Percentiles rank a stretch among this genome's conserved stretches.
Evolutionary conservation across 37 sponge, comb jelly and placozoan species (phyloP).

Genomic region (Axinella damicornis): DNA sequence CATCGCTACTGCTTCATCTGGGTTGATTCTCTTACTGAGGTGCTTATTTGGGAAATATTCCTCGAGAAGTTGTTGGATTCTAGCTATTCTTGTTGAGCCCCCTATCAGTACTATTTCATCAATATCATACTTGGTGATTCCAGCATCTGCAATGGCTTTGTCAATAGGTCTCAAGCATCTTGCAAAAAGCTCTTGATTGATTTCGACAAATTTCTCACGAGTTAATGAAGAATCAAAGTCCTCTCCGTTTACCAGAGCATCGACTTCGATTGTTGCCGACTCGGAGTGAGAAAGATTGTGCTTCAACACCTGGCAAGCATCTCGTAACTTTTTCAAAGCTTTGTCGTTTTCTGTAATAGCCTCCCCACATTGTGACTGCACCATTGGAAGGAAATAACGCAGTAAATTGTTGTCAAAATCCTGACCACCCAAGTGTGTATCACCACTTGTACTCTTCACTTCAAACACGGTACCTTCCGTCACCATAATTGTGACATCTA

Average conservation of each 20-base stretch:
- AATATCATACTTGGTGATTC: conserved; percentile 54
- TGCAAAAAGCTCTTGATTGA: conserved; percentile 70
- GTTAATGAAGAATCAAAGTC: conserved; percentile 90
- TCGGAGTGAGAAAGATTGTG: conserved; percentile 92
- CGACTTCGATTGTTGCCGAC: conserved; percentile 79
- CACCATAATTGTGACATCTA: conserved; percentile 89
- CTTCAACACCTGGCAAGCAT: conserved; percentile 87
- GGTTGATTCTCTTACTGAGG: conserved; percentile 92
- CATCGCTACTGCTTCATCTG: conserved; percentile 97
- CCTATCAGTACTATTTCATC: conserved; percentile 92
- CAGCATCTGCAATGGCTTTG: conserved; percentile 78
- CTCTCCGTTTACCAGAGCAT: conserved; percentile 85
- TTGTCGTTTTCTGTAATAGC: conserved; percentile 79
- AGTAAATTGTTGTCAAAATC: conserved; percentile 93
- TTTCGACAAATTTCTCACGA: conserved; percentile 80
- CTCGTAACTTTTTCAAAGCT: conserved; percentile 86
- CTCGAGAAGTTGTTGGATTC: conserved; percentile 77
- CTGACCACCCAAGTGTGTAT: conserved; percentile 92
- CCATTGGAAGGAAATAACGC: conserved; percentile 70
- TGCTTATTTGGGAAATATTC: conserved; percentile 60
- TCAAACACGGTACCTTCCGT: conserved; percentile 90
- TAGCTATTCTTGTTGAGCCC: conserved; percentile 87
- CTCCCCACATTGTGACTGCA: conserved; percentile 72
- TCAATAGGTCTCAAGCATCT: conserved; percentile 79
- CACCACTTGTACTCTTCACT: conserved; percentile 92